Percentiles rank a stretch among this genome's conserved stretches.
Evolutionary conservation across 2,113 vertebrate species (phyloP).

Genomic region (Colaptes auratus): DNA sequence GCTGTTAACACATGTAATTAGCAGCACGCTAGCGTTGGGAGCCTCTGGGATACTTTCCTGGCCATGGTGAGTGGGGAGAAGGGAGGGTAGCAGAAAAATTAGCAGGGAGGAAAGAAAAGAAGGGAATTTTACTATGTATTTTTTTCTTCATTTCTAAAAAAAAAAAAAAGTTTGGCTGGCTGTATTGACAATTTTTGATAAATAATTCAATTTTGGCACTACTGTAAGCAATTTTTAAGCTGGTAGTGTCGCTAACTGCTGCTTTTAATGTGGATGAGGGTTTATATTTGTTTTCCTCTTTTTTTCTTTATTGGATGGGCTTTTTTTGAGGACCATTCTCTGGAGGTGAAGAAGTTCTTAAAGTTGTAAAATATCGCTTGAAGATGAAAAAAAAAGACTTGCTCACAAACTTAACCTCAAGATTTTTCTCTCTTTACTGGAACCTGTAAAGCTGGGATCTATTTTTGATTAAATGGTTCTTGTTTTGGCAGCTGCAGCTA

Average conservation of each 20-base stretch:
- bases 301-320: neutral
- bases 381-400: neutral
- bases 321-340: neutral
- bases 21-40: neutral
- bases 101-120: neutral
- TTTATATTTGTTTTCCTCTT: neutral
- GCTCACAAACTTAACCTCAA: neutral
- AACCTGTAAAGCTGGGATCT: neutral
- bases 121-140: neutral
- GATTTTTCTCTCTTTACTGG: neutral
- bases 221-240: neutral
- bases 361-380: neutral
- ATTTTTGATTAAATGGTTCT: neutral
- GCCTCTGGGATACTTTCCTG: neutral
- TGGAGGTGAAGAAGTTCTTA: neutral
- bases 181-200: neutral
- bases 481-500: neutral
- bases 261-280: neutral
- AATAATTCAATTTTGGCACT: neutral
- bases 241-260: neutral
- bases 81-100: neutral
- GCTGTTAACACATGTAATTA: slow-evolving; percentile 8
- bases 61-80: slow-evolving; percentile 12
- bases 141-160: neutral
- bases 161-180: neutral